These are phyloP conservation scores for Chrysotoxum bicinctum DNA, from an alignment of 2,888 invertebrate genomes.

Conservation along the genomic window DNA sequence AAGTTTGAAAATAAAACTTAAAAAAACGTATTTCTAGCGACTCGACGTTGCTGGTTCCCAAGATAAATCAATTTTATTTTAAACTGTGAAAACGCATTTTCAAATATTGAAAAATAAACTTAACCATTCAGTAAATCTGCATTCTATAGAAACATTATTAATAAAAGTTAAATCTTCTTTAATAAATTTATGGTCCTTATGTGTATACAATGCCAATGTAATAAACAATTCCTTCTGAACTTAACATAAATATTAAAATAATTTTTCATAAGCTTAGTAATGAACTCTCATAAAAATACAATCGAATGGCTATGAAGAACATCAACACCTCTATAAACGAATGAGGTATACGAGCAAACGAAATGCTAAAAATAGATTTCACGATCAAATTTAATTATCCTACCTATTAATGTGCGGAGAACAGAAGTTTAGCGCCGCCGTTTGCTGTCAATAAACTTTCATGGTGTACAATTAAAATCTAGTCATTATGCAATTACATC, in stretches of 20 bases:
- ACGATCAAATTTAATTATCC: conserved; percentile 37
- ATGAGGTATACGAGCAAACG: not conserved
- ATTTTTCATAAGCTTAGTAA: not conserved
- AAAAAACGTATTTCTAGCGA: too few species aligned
- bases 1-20: too few species aligned
- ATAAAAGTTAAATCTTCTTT: not conserved
- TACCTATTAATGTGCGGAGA: conserved; percentile 11
- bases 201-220: not conserved
- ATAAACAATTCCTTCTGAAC: not conserved
- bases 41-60: too few species aligned
- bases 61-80: too few species aligned
- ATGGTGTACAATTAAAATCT: not conserved
- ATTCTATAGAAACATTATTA: not conserved
- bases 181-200: not conserved
- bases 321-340: not conserved
- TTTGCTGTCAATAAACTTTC: conserved; percentile 34
- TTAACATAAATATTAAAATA: not conserved
- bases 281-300: conserved; percentile 1
- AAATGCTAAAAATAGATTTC: conserved; percentile 30
- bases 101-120: too few species aligned
- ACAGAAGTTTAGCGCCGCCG: conserved; percentile 29
- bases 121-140: too few species aligned
- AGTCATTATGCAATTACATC: conserved; percentile 4
- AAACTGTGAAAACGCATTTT: too few species aligned
- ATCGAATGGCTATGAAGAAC: not conserved